Conservation (phyloP, 1,140 invertebrate genomes). For the Diorhabda elongata region DNA sequence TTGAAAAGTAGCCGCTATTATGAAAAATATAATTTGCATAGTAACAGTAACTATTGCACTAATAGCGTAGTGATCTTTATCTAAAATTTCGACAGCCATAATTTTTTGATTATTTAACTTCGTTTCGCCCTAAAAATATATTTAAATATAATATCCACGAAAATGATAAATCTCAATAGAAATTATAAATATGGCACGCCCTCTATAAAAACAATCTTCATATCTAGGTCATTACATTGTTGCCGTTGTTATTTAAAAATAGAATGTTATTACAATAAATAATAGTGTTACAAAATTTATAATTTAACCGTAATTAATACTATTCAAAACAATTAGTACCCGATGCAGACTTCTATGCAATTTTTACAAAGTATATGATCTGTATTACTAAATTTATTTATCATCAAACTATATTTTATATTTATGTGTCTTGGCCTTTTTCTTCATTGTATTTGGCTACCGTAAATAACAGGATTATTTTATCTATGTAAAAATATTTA, state of each 20-base stretch:
- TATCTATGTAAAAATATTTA: too few relatives aligned
- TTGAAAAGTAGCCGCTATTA: slow-evolving; percentile 78
- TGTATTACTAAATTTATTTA: too few relatives aligned
- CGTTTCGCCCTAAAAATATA: slow-evolving; percentile 20
- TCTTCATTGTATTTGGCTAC: too few relatives aligned
- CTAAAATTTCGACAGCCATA: slow-evolving; percentile 69
- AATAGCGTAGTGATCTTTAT: slow-evolving; percentile 81
- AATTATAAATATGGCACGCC: background rate
- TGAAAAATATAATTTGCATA: slow-evolving; percentile 86
- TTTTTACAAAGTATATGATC: too few relatives aligned
- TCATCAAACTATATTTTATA: too few relatives aligned
- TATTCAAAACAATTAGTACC: too few relatives aligned
- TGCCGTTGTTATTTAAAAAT: background rate
- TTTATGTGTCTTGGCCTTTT: too few relatives aligned
- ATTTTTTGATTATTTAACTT: slow-evolving; percentile 13
- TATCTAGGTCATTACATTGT: background rate
- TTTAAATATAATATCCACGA: background rate
- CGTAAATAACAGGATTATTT: too few relatives aligned
- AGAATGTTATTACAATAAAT: background rate
- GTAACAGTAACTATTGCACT: slow-evolving; percentile 81
- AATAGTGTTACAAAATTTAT: background rate
- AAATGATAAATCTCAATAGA: slow-evolving; percentile 2
- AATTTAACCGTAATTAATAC: background rate
- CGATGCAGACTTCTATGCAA: too few relatives aligned
- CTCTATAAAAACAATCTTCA: too few relatives aligned